Base-by-base conservation (phyloP, 2,797 vertebrate genomes). In the Pelobates cultripes region DNA sequence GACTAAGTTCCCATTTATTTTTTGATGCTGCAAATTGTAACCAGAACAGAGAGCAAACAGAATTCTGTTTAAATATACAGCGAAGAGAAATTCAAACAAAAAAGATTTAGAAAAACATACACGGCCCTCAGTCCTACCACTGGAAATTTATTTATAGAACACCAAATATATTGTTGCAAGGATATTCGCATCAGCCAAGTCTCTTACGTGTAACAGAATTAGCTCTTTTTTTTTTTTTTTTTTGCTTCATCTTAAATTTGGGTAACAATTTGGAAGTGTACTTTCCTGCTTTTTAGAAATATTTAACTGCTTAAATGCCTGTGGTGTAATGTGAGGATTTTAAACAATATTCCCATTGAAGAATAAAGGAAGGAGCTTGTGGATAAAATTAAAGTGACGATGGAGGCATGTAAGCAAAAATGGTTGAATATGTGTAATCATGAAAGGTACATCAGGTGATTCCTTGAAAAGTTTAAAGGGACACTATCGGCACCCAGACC, bases 151-250 rank as follows among this genome's bases (percentile, higher is more conserved):
- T 83, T 83, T 83, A 79, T 83, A 83, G 77, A 70, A 79, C 72
- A 57, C 43, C 72, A 53, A 75, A 83, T 83, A 79, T 83, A 83
- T 83, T 83, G 82, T 83, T 83, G 44, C 82, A 79, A 71, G 77
- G 72, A 83, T 71, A 70, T 78, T 78, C 51, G 53, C 60, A 71
- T 83, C 77, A 79, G 81, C 81, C 72, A 70, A 70, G 72, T 64
- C 66, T 70, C 57, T 70, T 13, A 75, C 68, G 63, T 17, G 43
- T 57, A 75, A 28, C 28, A 28, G 28, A 28, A 12, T 12, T 41
- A 51, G 55, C 73, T 13, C 12, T 13, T 4, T 28, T 28, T 41
- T 60, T 61, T 47, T 7, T 13, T 4, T 28, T 28, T 41, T 60
- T 61, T 47, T 7, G 13, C 47, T 51, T 28, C 28, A 28, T 28